Evolutionary conservation across 2,888 invertebrate species (phyloP).

Genomic region (Ischnura elegans): DNA sequence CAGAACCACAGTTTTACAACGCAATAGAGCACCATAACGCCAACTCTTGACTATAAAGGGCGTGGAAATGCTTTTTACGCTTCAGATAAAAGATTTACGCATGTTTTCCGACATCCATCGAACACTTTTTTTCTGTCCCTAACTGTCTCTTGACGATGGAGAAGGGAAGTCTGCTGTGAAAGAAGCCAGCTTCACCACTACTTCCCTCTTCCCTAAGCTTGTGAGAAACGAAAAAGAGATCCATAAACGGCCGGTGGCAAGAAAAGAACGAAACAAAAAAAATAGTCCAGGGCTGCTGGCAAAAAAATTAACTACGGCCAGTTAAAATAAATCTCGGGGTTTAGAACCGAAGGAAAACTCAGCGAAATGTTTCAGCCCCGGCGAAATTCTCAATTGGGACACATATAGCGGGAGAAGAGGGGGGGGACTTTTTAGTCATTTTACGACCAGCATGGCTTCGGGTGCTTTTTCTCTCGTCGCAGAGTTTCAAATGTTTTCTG

Average conservation of each 20-base stretch:
- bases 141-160: neutral
- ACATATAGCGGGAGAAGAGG: neutral
- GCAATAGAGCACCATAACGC: neutral
- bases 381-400: constrained; percentile 9
- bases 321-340: constrained; percentile 22
- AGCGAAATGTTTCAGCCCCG: neutral
- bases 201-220: neutral
- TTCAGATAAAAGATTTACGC: neutral
- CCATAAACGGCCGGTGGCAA: neutral
- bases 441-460: neutral
- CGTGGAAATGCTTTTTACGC: constrained; percentile 15
- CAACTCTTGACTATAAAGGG: neutral
- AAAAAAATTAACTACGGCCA: neutral
- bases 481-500: neutral
- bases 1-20: neutral
- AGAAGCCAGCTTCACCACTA: neutral
- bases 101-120: neutral
- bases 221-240: neutral
- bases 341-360: neutral
- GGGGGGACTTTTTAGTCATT: neutral
- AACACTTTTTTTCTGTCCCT: neutral
- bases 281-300: neutral
- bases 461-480: neutral
- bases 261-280: neutral
- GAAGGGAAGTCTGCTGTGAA: neutral